Evolutionary conservation across 2,888 invertebrate genomes (phyloP).

Genomic region (Lucinisca nassula): DNA sequence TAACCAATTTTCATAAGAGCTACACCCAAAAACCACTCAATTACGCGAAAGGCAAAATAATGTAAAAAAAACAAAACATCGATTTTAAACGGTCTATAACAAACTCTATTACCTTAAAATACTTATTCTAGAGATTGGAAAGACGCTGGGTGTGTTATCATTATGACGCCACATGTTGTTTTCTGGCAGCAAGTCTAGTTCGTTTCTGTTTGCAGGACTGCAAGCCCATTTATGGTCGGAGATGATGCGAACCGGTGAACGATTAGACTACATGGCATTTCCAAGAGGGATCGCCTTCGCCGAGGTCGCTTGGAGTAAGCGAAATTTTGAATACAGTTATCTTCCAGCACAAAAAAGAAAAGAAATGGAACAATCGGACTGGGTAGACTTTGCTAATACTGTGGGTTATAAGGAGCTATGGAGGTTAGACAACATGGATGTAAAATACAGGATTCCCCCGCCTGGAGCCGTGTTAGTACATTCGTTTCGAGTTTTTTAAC

Average conservation of each 20-base stretch:
- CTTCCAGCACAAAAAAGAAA: conserved; percentile 27
- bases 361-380: conserved; percentile 57
- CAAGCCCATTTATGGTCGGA: conserved; percentile 83
- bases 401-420: conserved; percentile 73
- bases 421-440: conserved; percentile 67
- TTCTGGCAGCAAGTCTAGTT: too few relatives aligned
- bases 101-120: too few relatives aligned
- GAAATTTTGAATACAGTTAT: conserved; percentile 74
- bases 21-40: too few relatives aligned
- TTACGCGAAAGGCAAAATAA: too few relatives aligned
- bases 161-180: too few relatives aligned
- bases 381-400: conserved; percentile 74
- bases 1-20: too few relatives aligned
- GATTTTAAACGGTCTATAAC: too few relatives aligned
- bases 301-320: conserved; percentile 83
- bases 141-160: too few relatives aligned
- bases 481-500: too few relatives aligned
- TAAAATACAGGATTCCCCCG: conserved; percentile 73
- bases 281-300: conserved; percentile 80
- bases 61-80: too few relatives aligned
- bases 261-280: conserved; percentile 75
- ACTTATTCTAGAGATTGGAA: too few relatives aligned
- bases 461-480: conserved; percentile 76
- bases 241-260: conserved; percentile 62
- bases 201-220: conserved; percentile 78